These are phyloP conservation scores for Amiota mariae DNA, from an alignment of 2,888 invertebrate species.

Conservation along the genomic window DNA sequence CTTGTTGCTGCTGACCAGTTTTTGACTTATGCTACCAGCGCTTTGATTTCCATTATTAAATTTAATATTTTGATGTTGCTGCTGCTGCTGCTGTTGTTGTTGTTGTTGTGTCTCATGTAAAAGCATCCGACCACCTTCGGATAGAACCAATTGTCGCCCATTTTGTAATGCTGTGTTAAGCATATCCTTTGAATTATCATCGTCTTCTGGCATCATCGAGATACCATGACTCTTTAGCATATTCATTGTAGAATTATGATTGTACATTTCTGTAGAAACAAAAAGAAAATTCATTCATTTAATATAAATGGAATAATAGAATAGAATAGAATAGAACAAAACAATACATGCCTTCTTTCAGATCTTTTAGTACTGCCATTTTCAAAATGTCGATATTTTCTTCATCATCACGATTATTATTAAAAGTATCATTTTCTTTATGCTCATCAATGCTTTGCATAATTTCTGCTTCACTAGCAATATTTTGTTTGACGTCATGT, in stretches of 20 bases:
- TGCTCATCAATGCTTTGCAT: constrained; percentile 47
- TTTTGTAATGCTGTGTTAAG: constrained; percentile 87
- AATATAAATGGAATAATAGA: constrained; percentile 1
- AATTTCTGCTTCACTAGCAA: constrained; percentile 47
- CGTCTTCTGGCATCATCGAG: constrained; percentile 86
- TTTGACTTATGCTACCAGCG: constrained; percentile 23
- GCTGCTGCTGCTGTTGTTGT: constrained; percentile 30
- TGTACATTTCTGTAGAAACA: constrained; percentile 51
- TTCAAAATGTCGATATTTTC: constrained; percentile 51
- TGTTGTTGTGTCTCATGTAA: constrained; percentile 75
- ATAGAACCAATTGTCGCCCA: constrained; percentile 89
- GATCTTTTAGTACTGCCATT: constrained; percentile 56
- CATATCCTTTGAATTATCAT: constrained; percentile 79
- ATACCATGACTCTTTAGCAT: constrained; percentile 90
- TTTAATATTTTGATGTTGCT: neutral
- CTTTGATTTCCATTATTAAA: constrained; percentile 8
- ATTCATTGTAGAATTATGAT: constrained; percentile 74
- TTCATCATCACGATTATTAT: constrained; percentile 46
- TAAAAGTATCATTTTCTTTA: constrained; percentile 49
- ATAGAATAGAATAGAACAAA: neutral
- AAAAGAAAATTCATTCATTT: neutral
- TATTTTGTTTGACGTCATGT: constrained; percentile 8
- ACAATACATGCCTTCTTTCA: constrained; percentile 58
- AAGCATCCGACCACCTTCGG: constrained; percentile 86
- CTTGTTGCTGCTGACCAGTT: constrained; percentile 15